Conservation (phyloP, 2,888 invertebrate genomes). For the Neoitamus cyanurus region DNA sequence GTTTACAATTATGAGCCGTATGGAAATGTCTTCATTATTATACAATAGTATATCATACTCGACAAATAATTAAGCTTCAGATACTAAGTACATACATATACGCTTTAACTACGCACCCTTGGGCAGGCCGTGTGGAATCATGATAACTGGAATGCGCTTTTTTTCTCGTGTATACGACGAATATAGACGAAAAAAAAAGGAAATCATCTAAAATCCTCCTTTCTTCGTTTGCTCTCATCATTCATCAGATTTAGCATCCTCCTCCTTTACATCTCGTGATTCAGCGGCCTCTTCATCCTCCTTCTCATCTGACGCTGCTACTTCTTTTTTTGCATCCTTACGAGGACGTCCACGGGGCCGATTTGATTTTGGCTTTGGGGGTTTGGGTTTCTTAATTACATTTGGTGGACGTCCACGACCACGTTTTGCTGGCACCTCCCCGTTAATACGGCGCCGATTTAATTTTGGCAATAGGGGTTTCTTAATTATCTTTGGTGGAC, state of each 20-base stretch:
- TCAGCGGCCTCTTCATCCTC: constrained; percentile 29
- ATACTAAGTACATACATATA: too few relatives aligned
- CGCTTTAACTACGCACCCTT: too few relatives aligned
- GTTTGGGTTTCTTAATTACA: neutral
- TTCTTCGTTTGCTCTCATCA: neutral
- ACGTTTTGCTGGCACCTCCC: constrained; percentile 37
- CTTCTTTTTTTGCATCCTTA: constrained; percentile 27
- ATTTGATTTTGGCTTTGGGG: neutral
- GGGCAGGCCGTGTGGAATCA: neutral
- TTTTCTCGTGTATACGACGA: neutral
- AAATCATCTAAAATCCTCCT: neutral
- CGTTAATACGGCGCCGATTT: neutral
- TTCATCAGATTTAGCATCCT: constrained; percentile 46
- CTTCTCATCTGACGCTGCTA: too few relatives aligned
- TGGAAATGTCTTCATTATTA: neutral
- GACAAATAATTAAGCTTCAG: too few relatives aligned
- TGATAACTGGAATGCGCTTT: neutral
- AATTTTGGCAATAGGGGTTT: constrained; percentile 51
- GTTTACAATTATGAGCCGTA: neutral
- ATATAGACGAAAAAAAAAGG: neutral
- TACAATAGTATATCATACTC: neutral
- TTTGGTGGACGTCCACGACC: constrained; percentile 49
- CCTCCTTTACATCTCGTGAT: constrained; percentile 9
- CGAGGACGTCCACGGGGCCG: neutral
- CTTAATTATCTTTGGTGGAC: constrained; percentile 58